phyloP scores from a whole-genome alignment of 2,888 invertebrate species.

The Keiferia lycopersicella region DNA sequence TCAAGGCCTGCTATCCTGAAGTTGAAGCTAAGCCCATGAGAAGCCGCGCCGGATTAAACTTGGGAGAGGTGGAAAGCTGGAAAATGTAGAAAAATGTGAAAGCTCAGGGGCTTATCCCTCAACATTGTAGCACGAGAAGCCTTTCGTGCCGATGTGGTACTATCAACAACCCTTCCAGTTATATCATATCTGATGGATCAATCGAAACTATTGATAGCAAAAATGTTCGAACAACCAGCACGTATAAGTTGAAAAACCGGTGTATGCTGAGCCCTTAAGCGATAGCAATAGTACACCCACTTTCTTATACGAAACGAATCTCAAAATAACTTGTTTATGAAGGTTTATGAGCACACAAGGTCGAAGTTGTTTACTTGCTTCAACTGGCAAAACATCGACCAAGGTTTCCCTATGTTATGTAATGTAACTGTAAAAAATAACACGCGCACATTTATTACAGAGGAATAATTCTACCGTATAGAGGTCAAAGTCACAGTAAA shows the following conservation, averaged over 20 bases:
- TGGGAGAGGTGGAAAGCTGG: constrained; percentile 31
- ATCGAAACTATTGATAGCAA: too few relatives aligned
- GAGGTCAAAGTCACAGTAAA: neutral
- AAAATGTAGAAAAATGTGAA: constrained; percentile 40
- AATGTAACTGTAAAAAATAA: neutral
- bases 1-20: neutral
- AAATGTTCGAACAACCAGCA: too few relatives aligned
- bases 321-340: too few relatives aligned
- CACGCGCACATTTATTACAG: constrained; percentile 1
- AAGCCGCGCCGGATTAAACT: constrained; percentile 32
- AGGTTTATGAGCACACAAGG: too few relatives aligned
- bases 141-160: neutral
- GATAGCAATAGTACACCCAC: too few relatives aligned
- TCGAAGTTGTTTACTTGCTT: neutral
- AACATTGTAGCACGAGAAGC: constrained; percentile 38
- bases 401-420: neutral
- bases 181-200: too few relatives aligned
- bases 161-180: neutral
- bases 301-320: too few relatives aligned
- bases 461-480: constrained; percentile 13
- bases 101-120: constrained; percentile 52
- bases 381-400: neutral
- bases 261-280: too few relatives aligned
- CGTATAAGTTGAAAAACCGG: too few relatives aligned
- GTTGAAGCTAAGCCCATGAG: neutral